Percentiles rank a stretch among this genome's conserved stretches.
These are phyloP conservation scores for Odontocolon sp. DNA, from an alignment of 2,888 invertebrate species.

Conservation along the genomic window DNA sequence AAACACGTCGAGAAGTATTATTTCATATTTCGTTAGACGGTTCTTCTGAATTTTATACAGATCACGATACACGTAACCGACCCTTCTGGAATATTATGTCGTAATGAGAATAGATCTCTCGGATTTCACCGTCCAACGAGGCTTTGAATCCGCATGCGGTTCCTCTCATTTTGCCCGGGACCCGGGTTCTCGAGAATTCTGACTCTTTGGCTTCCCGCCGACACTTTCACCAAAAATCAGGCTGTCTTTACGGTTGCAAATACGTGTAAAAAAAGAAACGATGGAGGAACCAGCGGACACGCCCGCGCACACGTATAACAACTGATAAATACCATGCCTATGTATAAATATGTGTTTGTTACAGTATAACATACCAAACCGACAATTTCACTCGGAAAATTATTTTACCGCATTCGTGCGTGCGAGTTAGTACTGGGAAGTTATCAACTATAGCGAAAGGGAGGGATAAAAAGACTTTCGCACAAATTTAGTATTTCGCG, in stretches of 20 bases:
- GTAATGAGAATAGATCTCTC: conserved; percentile 40
- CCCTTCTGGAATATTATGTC: conserved; percentile 47
- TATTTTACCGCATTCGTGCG: conserved; percentile 10
- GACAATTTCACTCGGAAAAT: conserved; percentile 8
- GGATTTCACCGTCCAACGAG: conserved; percentile 38
- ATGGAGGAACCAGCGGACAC: conserved; percentile 8
- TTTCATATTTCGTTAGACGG: no score
- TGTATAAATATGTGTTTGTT: background rate
- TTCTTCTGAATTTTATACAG: conserved; percentile 54
- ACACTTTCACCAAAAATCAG: conserved; percentile 55
- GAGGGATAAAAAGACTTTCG: conserved; percentile 4
- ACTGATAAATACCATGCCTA: background rate
- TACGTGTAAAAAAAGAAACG: background rate
- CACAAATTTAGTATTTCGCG: background rate
- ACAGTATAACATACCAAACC: background rate
- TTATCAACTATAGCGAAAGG: background rate
- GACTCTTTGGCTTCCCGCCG: conserved; percentile 17
- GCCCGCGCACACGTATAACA: background rate
- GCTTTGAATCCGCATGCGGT: background rate
- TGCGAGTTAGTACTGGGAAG: conserved; percentile 1
- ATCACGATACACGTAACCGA: conserved; percentile 34
- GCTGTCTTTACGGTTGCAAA: conserved; percentile 26
- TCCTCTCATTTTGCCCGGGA: background rate
- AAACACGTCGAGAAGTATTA: no score
- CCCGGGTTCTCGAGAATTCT: conserved; percentile 46